These are phyloP conservation scores for Trachops cirrhosus DNA, from an alignment of 2,797 vertebrate species.

Conservation along the genomic window DNA sequence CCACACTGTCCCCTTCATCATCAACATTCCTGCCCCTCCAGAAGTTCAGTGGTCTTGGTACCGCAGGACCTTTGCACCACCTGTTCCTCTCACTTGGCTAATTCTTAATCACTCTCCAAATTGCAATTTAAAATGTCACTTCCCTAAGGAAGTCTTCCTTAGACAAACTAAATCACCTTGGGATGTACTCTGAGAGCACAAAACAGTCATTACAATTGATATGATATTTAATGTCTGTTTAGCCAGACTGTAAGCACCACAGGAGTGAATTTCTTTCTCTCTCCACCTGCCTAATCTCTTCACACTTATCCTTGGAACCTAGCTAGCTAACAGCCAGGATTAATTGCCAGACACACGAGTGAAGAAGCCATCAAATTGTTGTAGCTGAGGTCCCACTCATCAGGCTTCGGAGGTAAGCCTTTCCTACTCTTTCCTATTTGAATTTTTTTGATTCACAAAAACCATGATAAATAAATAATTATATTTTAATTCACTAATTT, in stretches of 20 bases:
- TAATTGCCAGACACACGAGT: neutral
- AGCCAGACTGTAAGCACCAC: neutral
- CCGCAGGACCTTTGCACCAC: neutral
- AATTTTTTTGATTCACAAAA: slow-evolving; percentile 46
- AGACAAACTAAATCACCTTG: neutral
- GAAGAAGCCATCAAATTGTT: neutral
- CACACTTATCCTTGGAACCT: neutral
- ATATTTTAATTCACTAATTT: neutral
- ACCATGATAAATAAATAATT: neutral
- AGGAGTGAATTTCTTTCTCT: neutral
- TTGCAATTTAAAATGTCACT: neutral
- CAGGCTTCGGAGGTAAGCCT: neutral
- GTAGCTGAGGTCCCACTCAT: neutral
- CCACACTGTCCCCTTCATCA: neutral
- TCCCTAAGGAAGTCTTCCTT: neutral
- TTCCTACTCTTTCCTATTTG: neutral
- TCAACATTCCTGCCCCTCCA: neutral
- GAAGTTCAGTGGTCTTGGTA: neutral
- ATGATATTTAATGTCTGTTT: neutral
- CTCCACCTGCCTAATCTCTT: neutral
- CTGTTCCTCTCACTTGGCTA: neutral
- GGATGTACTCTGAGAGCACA: neutral
- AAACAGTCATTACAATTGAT: neutral
- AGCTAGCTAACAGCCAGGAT: neutral
- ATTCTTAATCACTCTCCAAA: neutral